Percentiles rank a stretch among this genome's conserved stretches.
Evolutionary conservation across 2,888 invertebrate species (phyloP).

Genomic region (Acrobasis suavella): DNA sequence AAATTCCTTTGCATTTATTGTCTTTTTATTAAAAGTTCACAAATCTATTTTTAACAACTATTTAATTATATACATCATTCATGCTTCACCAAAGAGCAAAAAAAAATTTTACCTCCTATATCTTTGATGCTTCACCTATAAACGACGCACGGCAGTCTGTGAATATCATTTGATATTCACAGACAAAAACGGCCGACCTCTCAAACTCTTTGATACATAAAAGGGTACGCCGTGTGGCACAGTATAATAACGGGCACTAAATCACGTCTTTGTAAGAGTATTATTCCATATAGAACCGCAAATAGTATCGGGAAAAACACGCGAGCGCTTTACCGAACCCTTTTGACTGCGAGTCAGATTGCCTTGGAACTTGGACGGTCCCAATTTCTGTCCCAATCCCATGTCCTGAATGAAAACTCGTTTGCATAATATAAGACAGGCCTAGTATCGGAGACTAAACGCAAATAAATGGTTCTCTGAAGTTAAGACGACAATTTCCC

Average conservation of each 20-base stretch:
- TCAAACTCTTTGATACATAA: constrained; percentile 5
- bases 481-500: constrained; percentile 73
- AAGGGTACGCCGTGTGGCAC: constrained; percentile 3
- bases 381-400: constrained; percentile 50
- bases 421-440: constrained; percentile 71
- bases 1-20: too few species aligned
- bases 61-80: too few species aligned
- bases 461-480: constrained; percentile 71
- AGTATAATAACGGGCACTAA: constrained; percentile 17
- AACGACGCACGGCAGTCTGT: neutral
- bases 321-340: constrained; percentile 47
- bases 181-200: neutral
- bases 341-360: constrained; percentile 51
- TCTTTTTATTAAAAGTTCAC: too few species aligned
- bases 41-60: too few species aligned
- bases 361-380: constrained; percentile 42
- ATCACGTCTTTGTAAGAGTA: constrained; percentile 26
- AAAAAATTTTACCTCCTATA: too few species aligned
- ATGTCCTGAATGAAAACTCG: constrained; percentile 58
- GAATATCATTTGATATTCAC: neutral
- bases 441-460: constrained; percentile 64
- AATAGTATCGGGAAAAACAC: constrained; percentile 38
- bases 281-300: constrained; percentile 37
- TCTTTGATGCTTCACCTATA: too few species aligned
- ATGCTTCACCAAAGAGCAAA: too few species aligned